Conservation (phyloP, 2,888 invertebrate genomes). For the Schrankia costaestrigalis region DNA sequence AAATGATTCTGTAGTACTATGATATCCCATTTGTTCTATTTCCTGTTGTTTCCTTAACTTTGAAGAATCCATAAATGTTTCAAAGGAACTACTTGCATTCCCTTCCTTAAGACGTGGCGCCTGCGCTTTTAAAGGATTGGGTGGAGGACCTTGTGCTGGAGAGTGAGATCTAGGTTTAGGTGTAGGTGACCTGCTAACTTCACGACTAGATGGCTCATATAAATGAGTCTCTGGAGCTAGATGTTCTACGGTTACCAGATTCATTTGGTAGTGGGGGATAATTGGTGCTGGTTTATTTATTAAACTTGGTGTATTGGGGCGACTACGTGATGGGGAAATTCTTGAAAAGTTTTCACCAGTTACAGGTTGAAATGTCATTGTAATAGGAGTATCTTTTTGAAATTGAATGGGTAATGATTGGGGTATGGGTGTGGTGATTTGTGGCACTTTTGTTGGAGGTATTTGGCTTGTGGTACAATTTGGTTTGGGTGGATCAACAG, state of each 20-base stretch:
- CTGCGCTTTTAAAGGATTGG: constrained; percentile 83
- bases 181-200: constrained; percentile 83
- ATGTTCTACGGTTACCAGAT: constrained; percentile 85
- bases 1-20: constrained; percentile 54
- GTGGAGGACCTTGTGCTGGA: constrained; percentile 86
- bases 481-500: constrained; percentile 48
- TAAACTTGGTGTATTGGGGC: constrained; percentile 85
- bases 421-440: constrained; percentile 36
- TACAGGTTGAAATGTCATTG: constrained; percentile 84
- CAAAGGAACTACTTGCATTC: constrained; percentile 54
- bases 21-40: constrained; percentile 61
- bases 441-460: constrained; percentile 36
- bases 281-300: constrained; percentile 88
- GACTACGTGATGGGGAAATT: constrained; percentile 76
- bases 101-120: constrained; percentile 82
- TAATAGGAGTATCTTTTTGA: constrained; percentile 75
- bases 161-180: constrained; percentile 83
- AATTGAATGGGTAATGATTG: constrained; percentile 52
- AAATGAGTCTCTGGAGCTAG: constrained; percentile 80
- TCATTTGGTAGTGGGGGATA: constrained; percentile 90
- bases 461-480: constrained; percentile 36
- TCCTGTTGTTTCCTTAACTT: constrained; percentile 71
- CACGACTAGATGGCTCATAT: constrained; percentile 82
- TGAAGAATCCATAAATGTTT: constrained; percentile 53
- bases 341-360: constrained; percentile 77